Percentiles rank a stretch among this genome's conserved stretches.
These are phyloP conservation scores for Tanypteryx hageni DNA, from an alignment of 2,888 invertebrate species.

Conservation along the genomic window DNA sequence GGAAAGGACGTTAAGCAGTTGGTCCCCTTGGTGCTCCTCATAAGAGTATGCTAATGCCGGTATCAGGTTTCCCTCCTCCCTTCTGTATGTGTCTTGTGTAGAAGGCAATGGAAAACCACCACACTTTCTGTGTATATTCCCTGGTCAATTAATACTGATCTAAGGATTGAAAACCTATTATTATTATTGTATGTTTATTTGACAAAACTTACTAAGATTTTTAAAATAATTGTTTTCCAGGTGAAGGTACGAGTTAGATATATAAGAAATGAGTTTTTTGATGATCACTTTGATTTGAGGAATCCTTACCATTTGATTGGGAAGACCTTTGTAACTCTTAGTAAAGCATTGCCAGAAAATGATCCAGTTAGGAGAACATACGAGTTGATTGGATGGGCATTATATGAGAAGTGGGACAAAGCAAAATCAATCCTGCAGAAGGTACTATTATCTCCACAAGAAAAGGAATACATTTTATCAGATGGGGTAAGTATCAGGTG, in stretches of 20 bases:
- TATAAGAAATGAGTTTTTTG: slow-evolving; percentile 89
- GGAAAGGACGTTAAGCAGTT: no score
- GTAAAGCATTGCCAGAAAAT: slow-evolving; percentile 74
- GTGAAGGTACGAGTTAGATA: slow-evolving; percentile 86
- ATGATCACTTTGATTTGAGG: slow-evolving; percentile 92
- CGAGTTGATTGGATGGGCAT: slow-evolving; percentile 81
- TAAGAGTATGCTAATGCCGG: no score
- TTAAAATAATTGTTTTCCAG: slow-evolving; percentile 68
- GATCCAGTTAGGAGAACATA: slow-evolving; percentile 79
- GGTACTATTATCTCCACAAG: background rate
- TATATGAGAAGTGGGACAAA: slow-evolving; percentile 83
- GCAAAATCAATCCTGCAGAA: slow-evolving; percentile 72
- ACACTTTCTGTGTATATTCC: no score
- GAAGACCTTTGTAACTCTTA: slow-evolving; percentile 86
- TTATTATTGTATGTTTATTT: no score
- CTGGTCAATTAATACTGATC: no score
- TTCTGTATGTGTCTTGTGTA: no score
- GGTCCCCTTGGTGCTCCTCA: no score
- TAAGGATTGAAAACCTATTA: no score
- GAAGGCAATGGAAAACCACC: no score
- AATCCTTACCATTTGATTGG: slow-evolving; percentile 85
- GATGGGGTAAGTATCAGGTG: slow-evolving; percentile 11
- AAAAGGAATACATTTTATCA: background rate
- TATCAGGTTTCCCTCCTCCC: no score
- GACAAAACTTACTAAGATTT: background rate